Evolutionary conservation across 2,888 invertebrate species (phyloP), one percentile per base, ranked within the genome.

Genomic region (Watsonalla binaria): DNA sequence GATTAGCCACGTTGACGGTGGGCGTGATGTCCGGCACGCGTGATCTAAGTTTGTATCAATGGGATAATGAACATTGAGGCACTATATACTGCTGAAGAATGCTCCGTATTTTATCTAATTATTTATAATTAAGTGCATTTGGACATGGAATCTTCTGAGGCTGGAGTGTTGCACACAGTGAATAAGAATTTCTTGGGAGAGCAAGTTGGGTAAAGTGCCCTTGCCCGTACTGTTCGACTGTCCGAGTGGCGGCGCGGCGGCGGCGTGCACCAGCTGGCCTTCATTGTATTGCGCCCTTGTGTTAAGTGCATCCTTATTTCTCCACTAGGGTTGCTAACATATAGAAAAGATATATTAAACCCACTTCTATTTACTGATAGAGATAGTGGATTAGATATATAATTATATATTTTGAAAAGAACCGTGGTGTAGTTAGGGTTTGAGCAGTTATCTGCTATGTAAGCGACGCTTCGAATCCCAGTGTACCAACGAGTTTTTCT

Each of bases 131-230:
- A 34, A 52, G 58, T 67, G 66, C 62, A 65, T 60, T 45, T 51
- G 51, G 47, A 54, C 55, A 56, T 51, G 60, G 51, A 61, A 62
- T 55, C 56, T 65, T 67, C 65, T 71, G 60, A 65, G 63, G 63
- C 57, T 55, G 47, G 54, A 45, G 65, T 68, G 62, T 65, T 68
- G 65, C 66, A 69, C 64, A 66, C 68, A 74, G 62, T 71, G 65
- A 61, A 68, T 74, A 72, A 70, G 68, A 61, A 68, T 63, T 60
- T 56, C 58, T 63, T 61, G 66, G 58, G 58, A 54, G 56, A 58
- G 59, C 54, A 58, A 54, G 58, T 54, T 58, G 61, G 57, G 54
- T 65, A 56, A 61, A 69, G 71, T 56, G 60, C 59, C 58, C 65
- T 69, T 57, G 56, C 11, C 42, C 42, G 53, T 46, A 46, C 60